Base-by-base conservation (phyloP, 2,797 vertebrate genomes). In the Gobio occitaniae region DNA sequence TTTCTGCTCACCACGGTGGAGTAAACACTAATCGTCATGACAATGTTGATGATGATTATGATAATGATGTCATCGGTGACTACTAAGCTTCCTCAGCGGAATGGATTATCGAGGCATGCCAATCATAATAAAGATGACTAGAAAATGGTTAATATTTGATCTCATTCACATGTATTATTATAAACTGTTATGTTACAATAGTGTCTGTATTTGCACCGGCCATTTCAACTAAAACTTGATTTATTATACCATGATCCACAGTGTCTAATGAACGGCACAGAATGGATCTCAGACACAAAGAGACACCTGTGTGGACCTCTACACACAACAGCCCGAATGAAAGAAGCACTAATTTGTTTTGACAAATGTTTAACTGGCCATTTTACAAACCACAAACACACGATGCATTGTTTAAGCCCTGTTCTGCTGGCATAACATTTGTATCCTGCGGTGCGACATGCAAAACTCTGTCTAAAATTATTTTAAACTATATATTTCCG, bases 301-400 rank as follows among this genome's bases (percentile, higher is more conserved):
- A 85, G 68, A 74, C 48, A 56, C 29, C 80, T 48, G 78, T 17
- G 66, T 81, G 41, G 71, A 48, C 75, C 69, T 80, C 21, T n/a
- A 48, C 71, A 48, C 75, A 82, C 48, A 66, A 16, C 48, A 76
- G 10, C 11, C 38, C 6, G n/a, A 69, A 74, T 78, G 63, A 78
- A 81, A 56, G 82, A 41, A 17, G 78, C 68, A 68, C 85, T 84
- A 82, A 82, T 88, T 84, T 71, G 71, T 75, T 86, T 84, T 74
- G 84, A 88, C 86, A 63, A 78, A 74, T 66, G 78, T 48, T 79
- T 47, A 47, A 63, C 44, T 6, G 44, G 25, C 44, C 63, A 59
- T 61, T 76, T 86, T 68, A 71, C 85, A 56, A 66, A 61, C 44
- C n/a, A 2, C 70, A 83, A 88, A 88, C 87, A 86, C 76, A 83